Base-by-base conservation (phyloP, 2,797 vertebrate genomes). In the Danionella dracula region DNA sequence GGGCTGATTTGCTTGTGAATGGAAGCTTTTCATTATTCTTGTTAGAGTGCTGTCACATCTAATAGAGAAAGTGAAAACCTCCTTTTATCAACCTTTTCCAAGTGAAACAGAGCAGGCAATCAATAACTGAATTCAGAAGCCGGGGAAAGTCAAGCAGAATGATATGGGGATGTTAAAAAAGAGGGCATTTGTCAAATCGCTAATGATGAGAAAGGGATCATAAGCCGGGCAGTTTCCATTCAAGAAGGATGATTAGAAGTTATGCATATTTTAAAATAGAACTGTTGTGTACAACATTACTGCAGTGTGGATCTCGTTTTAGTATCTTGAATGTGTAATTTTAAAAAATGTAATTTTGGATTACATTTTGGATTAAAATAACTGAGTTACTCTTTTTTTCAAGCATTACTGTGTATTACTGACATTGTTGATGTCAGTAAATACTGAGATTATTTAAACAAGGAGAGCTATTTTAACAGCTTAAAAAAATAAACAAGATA, bases 1-100 rank as follows among this genome's bases (percentile, higher is more conserved):
- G 97, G 95, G 93, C 94, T 93, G 92, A 99, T 99, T 98, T 98
- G 94, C 96, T 92, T 98, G 93, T 97, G 96, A 99, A 99, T 95
- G 92, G 93, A 89, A 77, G 76, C 88, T 84, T 92, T 93, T 94
- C 94, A 97, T 99, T 98, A 94, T 96, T 98, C 95, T 94, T 95
- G 94, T 96, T 94, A 94, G 91, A 87, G 92, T 90, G 91, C 94
- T 98, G 96, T 98, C 96, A 98, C 93, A 96, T 96, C 90, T 92
- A 93, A 97, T 95, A 93, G 93, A 96, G 91, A 91, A 93, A 95
- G 90, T 92, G 92, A 95, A 97, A 97, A 94, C 89, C 92, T 90
- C 88, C 94, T 96, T 96, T 94, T 95, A 96, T 95, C 91, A 92
- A 92, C 90, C 86, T 95, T 97, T 94, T 93, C 90, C 93, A 87